Conservation (phyloP, 2,797 vertebrate species). For the Dromococcyx pavoninus region DNA sequence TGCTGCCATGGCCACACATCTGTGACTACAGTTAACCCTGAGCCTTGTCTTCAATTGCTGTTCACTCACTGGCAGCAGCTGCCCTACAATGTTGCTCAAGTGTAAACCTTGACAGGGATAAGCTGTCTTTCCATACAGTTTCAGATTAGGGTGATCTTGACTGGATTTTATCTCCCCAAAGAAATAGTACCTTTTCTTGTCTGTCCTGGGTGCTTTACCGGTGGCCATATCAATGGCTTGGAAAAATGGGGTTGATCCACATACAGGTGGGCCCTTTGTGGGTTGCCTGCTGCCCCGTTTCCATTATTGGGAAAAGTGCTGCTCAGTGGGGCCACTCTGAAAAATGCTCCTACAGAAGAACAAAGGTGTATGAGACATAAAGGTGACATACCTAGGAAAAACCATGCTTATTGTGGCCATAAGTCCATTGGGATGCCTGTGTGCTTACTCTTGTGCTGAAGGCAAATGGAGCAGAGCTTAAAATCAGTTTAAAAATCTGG, state of each 20-base stretch:
- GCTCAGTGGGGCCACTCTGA: not conserved
- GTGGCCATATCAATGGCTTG: not conserved
- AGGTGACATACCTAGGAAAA: no score
- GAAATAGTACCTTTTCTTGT: not conserved
- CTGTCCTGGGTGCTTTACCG: not conserved
- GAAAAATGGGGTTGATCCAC: not conserved
- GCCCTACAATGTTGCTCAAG: not conserved
- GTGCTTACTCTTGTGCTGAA: not conserved
- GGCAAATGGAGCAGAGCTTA: not conserved
- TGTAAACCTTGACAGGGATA: not conserved
- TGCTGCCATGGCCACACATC: accelerated
- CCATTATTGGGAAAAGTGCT: not conserved
- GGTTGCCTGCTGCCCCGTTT: not conserved
- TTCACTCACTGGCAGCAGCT: not conserved
- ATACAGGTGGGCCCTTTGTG: not conserved
- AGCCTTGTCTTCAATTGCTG: not conserved
- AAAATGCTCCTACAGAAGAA: not conserved
- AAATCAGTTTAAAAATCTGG: not conserved
- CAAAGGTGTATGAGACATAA: not conserved
- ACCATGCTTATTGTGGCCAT: not conserved
- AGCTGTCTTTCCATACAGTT: not conserved
- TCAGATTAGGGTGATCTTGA: not conserved
- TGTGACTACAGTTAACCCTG: not conserved
- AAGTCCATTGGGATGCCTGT: not conserved
- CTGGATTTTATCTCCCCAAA: not conserved